Evolutionary conservation across 92 coral and sea anemone species (phyloP), one percentile per base, ranked within the genome.

Genomic region (Epizoanthus fatuus): DNA sequence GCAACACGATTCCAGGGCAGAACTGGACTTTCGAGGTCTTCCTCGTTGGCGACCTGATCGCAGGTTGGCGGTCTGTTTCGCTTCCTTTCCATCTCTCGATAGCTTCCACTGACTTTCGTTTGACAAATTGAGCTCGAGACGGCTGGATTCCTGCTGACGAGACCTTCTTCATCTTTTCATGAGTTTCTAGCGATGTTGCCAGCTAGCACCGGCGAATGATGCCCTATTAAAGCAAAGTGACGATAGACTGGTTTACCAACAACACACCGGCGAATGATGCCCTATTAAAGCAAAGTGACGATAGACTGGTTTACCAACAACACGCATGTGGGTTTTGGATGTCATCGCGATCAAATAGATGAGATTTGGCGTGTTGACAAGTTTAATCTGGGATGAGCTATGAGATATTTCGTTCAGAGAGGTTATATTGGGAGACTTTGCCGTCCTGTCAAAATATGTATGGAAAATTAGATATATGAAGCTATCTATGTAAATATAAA

Each of bases 11-110:
- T 64, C 92, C 92, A 0, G 85, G 84, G 38, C 74, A 85, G 51
- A 88, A 88, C 65, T 88, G 85, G 22, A 88, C 74, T 47, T 83
- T 88, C 16, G 82, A 77, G 44, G 39, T 9, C 22, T 74, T 64
- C 29, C 92, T 78, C 49, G 72, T 83, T 69, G 87, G 72, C 53
- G 88, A 66, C 88, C 86, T 88, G 55, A 81, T 51, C 15, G 86
- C 38, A 29, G 92, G 84, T 16, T 88, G 87, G 38, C 88, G 84
- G 44, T 85, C 92, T 15, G 92, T 88, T 68, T 68, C 92, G 54
- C 92, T 88, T 2, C 81, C 83, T 75, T 88, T 88, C 92, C 92
- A 88, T 35, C 92, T 83, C 42, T 88, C 72, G 12, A 88, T 81
- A 44, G 85, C 87, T 45, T 88, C 92, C 67, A 67, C 59, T 55